These are phyloP conservation scores for Matsumyia berberina DNA, from an alignment of 2,888 invertebrate genomes.

Conservation along the genomic window DNA sequence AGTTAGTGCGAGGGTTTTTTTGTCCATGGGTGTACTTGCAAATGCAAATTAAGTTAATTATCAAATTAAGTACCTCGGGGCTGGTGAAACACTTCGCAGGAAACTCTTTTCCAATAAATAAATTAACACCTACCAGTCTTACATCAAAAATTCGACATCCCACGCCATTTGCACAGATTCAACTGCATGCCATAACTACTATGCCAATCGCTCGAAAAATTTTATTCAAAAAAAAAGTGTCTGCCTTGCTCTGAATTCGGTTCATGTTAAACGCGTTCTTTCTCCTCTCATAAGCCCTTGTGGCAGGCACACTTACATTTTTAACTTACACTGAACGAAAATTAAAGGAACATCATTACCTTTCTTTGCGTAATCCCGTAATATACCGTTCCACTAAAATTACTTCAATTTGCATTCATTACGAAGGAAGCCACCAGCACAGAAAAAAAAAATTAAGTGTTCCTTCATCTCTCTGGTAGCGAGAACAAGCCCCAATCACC, in stretches of 20 bases:
- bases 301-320: slow-evolving; percentile 36
- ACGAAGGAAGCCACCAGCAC: slow-evolving; percentile 9
- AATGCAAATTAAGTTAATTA: too few relatives aligned
- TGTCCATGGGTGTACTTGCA: too few relatives aligned
- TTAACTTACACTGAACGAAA: slow-evolving; percentile 35
- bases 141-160: too few relatives aligned
- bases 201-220: neutral
- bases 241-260: neutral
- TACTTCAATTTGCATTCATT: slow-evolving; percentile 68
- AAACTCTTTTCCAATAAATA: too few relatives aligned
- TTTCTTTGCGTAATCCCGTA: slow-evolving; percentile 50
- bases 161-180: neutral
- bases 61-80: too few relatives aligned
- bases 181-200: neutral
- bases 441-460: slow-evolving; percentile 26
- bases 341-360: slow-evolving; percentile 42
- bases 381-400: slow-evolving; percentile 53
- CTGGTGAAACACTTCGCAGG: too few relatives aligned
- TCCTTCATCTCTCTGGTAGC: slow-evolving; percentile 13
- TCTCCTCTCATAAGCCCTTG: neutral
- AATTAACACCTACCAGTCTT: neutral
- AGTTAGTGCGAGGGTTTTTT: too few relatives aligned
- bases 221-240: too few relatives aligned
- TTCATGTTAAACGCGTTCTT: slow-evolving; percentile 14
- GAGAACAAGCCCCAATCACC: slow-evolving; percentile 56